Conservation (phyloP, 2,797 vertebrate genomes). For the Rachycentron canadum region DNA sequence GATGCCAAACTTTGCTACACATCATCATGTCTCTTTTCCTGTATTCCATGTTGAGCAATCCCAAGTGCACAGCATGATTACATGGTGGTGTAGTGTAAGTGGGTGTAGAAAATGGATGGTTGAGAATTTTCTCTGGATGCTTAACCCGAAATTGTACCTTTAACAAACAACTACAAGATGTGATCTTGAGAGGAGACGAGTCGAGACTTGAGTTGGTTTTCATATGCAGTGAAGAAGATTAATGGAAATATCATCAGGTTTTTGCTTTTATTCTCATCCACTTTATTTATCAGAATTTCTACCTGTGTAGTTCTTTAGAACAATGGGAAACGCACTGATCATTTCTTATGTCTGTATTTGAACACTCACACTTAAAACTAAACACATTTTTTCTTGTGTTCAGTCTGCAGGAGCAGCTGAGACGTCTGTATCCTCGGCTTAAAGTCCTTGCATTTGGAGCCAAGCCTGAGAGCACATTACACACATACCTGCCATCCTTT, state of each 20-base stretch:
- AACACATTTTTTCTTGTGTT: neutral
- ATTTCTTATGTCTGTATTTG: neutral
- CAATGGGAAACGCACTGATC: neutral
- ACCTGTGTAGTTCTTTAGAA: neutral
- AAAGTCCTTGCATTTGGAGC: constrained; percentile 94
- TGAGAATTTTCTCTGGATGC: neutral
- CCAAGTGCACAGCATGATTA: neutral
- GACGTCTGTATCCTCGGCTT: constrained; percentile 91
- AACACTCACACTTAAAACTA: neutral
- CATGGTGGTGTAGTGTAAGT: neutral
- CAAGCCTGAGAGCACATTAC: constrained; percentile 89
- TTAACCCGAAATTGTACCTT: neutral
- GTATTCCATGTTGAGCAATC: neutral
- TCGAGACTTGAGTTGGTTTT: neutral
- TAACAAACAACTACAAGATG: neutral
- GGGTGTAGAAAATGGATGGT: neutral
- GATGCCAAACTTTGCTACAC: neutral
- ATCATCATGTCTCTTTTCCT: neutral
- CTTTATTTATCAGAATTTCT: neutral
- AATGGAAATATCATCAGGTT: neutral
- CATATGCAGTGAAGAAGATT: neutral
- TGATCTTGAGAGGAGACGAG: neutral
- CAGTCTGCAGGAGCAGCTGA: constrained; percentile 95
- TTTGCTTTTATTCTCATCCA: neutral
- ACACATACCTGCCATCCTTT: constrained; percentile 96